These are phyloP conservation scores for Tenodera sinensis DNA, from an alignment of 2,888 invertebrate genomes.

Conservation along the genomic window DNA sequence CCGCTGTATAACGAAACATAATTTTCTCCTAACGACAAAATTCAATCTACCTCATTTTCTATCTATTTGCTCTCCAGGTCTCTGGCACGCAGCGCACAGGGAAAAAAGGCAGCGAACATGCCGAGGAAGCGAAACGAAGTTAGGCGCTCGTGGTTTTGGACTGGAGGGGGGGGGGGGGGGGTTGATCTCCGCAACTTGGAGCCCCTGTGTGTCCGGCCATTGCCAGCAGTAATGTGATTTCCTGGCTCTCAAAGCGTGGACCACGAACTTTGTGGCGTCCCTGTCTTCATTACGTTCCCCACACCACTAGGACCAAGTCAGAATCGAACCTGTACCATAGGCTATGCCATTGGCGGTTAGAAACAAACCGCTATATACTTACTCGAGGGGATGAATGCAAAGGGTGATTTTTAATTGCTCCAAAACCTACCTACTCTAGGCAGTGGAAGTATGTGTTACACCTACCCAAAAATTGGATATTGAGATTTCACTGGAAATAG, in stretches of 20 bases:
- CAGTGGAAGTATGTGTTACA: too few species aligned
- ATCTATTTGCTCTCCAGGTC: constrained; percentile 8
- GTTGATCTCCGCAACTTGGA: background rate
- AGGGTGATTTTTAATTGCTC: too few species aligned
- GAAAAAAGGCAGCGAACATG: background rate
- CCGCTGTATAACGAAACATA: background rate
- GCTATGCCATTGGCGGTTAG: too few species aligned
- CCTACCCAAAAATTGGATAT: too few species aligned
- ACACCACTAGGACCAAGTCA: background rate
- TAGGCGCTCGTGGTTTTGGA: constrained; percentile 7
- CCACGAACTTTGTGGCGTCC: background rate
- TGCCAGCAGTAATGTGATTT: constrained; percentile 6
- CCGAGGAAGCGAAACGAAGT: background rate
- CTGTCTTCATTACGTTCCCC: background rate
- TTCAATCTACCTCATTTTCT: constrained; percentile 23
- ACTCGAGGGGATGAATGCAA: too few species aligned
- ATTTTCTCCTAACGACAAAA: constrained; percentile 23
- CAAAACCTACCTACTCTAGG: too few species aligned
- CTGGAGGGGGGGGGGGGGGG: background rate
- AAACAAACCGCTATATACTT: too few species aligned
- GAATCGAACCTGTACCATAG: background rate
- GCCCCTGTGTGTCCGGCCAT: background rate
- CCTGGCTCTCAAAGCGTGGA: background rate
- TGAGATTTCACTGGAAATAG: too few species aligned
- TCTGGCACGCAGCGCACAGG: background rate